Percentiles rank a stretch among this genome's conserved stretches.
phyloP scores from a whole-genome alignment of 2,888 invertebrate species.

The Mantis religiosa region DNA sequence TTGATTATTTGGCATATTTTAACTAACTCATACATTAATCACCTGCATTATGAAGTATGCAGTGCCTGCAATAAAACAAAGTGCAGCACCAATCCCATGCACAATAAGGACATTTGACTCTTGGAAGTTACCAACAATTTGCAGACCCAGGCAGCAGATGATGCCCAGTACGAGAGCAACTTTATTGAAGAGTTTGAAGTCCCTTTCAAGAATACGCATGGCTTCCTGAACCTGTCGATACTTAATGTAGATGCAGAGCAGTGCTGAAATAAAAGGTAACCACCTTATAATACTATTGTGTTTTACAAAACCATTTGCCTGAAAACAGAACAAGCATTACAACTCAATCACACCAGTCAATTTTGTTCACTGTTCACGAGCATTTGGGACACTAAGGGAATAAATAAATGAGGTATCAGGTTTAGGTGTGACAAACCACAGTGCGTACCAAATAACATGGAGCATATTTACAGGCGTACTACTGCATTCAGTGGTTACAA shows the following conservation, averaged over 20 bases:
- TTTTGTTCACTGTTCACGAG: too few relatives aligned
- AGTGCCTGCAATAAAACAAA: constrained; percentile 54
- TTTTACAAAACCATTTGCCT: too few relatives aligned
- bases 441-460: too few relatives aligned
- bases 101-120: constrained; percentile 51
- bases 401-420: too few relatives aligned
- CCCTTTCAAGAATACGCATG: neutral
- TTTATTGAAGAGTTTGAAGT: neutral
- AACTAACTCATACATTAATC: constrained; percentile 2
- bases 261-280: neutral
- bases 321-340: too few relatives aligned
- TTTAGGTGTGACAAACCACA: too few relatives aligned
- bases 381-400: too few relatives aligned
- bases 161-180: constrained; percentile 42
- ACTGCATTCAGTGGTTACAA: too few relatives aligned
- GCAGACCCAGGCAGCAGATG: constrained; percentile 51
- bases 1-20: too few relatives aligned
- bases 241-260: neutral
- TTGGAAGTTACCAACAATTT: constrained; percentile 60
- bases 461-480: too few relatives aligned
- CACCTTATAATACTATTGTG: too few relatives aligned
- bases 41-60: constrained; percentile 55
- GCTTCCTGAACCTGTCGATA: neutral
- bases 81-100: constrained; percentile 55
- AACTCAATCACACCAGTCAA: too few relatives aligned